Conservation (phyloP, 2,113 vertebrate genomes). For the Eolophus roseicapilla region DNA sequence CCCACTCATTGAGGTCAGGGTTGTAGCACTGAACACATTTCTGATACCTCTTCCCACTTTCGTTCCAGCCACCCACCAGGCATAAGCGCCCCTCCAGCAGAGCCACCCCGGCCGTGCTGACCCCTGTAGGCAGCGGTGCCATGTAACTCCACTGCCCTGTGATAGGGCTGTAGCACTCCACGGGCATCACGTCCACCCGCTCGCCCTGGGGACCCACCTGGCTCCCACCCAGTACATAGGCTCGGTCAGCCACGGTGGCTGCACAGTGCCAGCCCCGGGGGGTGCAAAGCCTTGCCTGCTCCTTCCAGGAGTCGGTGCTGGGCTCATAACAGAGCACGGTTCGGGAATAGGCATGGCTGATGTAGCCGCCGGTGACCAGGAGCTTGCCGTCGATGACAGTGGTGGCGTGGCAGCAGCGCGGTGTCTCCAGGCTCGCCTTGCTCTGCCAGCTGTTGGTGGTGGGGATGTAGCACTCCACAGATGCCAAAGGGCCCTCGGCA, state of each 20-base stretch:
- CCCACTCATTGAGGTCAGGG: conserved; percentile 80
- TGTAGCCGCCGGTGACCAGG: conserved; percentile 80
- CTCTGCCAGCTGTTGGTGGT: conserved; percentile 82
- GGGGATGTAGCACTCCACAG: conserved; percentile 82
- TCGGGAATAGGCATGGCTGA: conserved; percentile 82
- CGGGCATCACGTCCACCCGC: conserved; percentile 77
- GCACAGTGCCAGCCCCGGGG: conserved; percentile 85
- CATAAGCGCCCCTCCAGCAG: conserved; percentile 70
- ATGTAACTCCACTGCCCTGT: conserved; percentile 72
- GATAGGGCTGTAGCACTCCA: conserved; percentile 77
- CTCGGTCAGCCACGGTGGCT: conserved; percentile 52
- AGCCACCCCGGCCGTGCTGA: conserved; percentile 81
- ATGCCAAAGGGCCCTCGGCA: conserved; percentile 75
- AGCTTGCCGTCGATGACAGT: conserved; percentile 75
- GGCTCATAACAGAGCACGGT: conserved; percentile 75
- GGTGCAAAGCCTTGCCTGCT: conserved; percentile 71
- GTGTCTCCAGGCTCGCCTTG: conserved; percentile 76
- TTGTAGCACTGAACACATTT: conserved; percentile 78
- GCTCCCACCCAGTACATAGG: conserved; percentile 82
- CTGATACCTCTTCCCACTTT: conserved; percentile 82
- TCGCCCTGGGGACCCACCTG: conserved; percentile 79
- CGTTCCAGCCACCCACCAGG: conserved; percentile 84
- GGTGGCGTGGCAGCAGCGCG: conserved; percentile 84
- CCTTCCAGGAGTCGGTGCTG: conserved; percentile 73
- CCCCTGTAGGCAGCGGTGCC: conserved; percentile 73